A percentile compares a stretch with the other conserved stretches of the same genome.
Evolutionary conservation across 2,888 invertebrate genomes (phyloP).

Genomic region (Drosophila koepferae): DNA sequence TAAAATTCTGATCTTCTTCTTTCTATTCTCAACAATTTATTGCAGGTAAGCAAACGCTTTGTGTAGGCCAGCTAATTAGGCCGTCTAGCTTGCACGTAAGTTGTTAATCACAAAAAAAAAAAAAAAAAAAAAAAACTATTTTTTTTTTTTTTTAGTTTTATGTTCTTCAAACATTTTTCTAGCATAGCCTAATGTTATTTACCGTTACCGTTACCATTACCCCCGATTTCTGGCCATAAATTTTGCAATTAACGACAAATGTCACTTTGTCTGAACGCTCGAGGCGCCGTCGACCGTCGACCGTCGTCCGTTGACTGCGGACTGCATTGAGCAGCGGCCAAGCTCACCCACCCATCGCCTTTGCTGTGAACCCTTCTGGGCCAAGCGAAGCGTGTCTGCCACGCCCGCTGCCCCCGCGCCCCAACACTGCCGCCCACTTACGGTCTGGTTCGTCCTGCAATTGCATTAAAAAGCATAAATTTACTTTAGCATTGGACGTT

Average conservation of each 20-base stretch:
- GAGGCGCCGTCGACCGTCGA: slow-evolving; percentile 30
- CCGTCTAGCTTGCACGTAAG: slow-evolving; percentile 53
- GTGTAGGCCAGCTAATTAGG: slow-evolving; percentile 54
- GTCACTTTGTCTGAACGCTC: slow-evolving; percentile 73
- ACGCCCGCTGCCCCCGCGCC: not conserved
- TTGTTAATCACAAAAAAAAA: slow-evolving; percentile 1
- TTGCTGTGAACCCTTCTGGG: slow-evolving; percentile 46
- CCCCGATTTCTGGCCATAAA: slow-evolving; percentile 70
- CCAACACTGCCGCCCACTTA: slow-evolving; percentile 60
- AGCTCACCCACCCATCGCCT: not conserved
- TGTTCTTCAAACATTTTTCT: slow-evolving; percentile 1
- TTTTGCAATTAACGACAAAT: slow-evolving; percentile 81
- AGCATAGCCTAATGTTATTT: slow-evolving; percentile 41
- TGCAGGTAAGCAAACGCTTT: slow-evolving; percentile 50
- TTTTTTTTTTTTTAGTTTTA: not conserved
- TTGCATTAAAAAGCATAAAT: slow-evolving; percentile 81
- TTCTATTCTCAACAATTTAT: slow-evolving; percentile 5
- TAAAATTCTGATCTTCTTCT: slow-evolving; percentile 23
- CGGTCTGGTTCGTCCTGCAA: slow-evolving; percentile 80
- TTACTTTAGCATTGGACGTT: slow-evolving; percentile 79
- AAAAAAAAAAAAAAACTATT: not conserved
- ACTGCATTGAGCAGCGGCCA: slow-evolving; percentile 32
- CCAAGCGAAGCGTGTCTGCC: slow-evolving; percentile 61
- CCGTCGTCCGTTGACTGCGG: slow-evolving; percentile 20
- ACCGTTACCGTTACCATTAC: slow-evolving; percentile 28